Evolutionary conservation across 2,113 vertebrate genomes (phyloP).

Genomic region (Callorhinus ursinus): DNA sequence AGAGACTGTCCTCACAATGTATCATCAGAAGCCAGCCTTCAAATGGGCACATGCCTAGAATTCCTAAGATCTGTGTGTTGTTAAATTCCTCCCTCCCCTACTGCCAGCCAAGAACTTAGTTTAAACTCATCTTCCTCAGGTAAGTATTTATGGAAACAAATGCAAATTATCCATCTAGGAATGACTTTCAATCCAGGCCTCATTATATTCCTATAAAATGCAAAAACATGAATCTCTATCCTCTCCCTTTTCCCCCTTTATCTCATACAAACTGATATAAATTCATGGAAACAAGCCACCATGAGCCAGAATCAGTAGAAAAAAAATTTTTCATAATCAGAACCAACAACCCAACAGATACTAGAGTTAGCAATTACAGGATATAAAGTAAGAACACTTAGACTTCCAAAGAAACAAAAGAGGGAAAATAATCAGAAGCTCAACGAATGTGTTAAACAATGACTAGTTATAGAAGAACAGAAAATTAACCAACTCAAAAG

Average conservation of each 20-base stretch:
- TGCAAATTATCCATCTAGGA: neutral
- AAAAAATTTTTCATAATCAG: neutral
- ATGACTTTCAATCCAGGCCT: neutral
- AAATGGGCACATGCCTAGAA: neutral
- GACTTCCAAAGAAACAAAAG: neutral
- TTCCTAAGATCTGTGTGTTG: neutral
- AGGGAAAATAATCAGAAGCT: neutral
- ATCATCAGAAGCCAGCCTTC: neutral
- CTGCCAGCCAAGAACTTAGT: neutral
- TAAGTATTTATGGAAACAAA: neutral
- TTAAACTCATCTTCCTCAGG: neutral
- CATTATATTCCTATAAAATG: neutral
- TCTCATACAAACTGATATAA: neutral
- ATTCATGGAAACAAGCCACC: neutral
- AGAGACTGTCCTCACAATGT: neutral
- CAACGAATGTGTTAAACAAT: neutral
- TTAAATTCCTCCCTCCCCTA: neutral
- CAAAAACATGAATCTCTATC: neutral
- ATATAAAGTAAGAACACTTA: neutral
- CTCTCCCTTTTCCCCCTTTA: neutral
- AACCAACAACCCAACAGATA: neutral
- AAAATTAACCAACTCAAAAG: neutral
- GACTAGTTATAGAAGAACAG: neutral
- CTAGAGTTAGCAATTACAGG: neutral
- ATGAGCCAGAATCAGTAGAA: neutral